Evolutionary conservation across 2,797 vertebrate genomes (phyloP).

Genomic region (Enteromius viviparus): DNA sequence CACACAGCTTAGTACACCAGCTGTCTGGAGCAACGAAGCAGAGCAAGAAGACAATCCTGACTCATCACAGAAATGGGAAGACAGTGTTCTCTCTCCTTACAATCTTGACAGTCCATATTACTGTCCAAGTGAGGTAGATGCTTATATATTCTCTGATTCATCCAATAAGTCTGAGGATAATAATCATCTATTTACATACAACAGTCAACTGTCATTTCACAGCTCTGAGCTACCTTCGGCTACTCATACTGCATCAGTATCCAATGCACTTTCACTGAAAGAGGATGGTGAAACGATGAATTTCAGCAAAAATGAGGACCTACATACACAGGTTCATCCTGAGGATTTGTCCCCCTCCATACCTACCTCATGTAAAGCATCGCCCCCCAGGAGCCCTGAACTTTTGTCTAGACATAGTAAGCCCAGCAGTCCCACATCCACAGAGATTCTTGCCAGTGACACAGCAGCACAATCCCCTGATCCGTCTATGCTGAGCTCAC

Average conservation of each 20-base stretch:
- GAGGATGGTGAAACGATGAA: background rate
- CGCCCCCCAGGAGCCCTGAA: background rate
- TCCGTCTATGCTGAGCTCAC: slow-evolving; percentile 39
- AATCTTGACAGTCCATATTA: slow-evolving; percentile 52
- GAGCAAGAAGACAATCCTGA: slow-evolving; percentile 28
- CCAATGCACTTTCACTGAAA: background rate
- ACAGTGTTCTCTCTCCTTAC: slow-evolving; percentile 27
- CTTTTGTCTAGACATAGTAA: slow-evolving; percentile 5
- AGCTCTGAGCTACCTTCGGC: background rate
- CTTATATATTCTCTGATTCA: slow-evolving; percentile 47
- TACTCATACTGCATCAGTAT: background rate
- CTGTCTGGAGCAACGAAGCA: background rate
- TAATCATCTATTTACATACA: background rate
- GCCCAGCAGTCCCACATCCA: slow-evolving; percentile 51
- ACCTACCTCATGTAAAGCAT: background rate
- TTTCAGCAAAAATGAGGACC: background rate
- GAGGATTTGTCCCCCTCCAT: background rate
- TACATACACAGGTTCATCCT: background rate
- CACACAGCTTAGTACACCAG: background rate
- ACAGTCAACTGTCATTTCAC: background rate
- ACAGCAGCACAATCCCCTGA: slow-evolving; percentile 32
- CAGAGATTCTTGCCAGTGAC: slow-evolving; percentile 50
- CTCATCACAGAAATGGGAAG: slow-evolving; percentile 26
- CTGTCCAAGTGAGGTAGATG: slow-evolving; percentile 53
- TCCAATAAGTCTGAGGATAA: slow-evolving; percentile 4